Evolutionary conservation across 2,888 invertebrate genomes (phyloP).

Genomic region (Drosophila gaucha): DNA sequence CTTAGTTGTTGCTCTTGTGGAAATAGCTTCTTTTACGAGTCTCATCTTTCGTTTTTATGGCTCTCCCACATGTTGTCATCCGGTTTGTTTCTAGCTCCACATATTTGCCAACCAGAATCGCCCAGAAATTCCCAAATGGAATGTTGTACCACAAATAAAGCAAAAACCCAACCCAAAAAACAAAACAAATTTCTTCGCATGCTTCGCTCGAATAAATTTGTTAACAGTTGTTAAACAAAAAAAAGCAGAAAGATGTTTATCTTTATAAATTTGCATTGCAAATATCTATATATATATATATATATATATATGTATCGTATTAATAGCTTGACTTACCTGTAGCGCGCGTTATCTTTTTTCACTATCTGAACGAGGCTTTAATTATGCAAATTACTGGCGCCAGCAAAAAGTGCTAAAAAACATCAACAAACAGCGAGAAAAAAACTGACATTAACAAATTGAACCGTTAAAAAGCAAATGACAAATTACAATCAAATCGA

Average conservation of each 20-base stretch:
- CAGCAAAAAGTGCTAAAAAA: conserved; percentile 50
- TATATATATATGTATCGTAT: conserved; percentile 39
- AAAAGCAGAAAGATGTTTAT: neutral
- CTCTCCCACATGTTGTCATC: conserved; percentile 43
- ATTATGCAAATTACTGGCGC: conserved; percentile 75
- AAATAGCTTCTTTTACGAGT: conserved; percentile 40
- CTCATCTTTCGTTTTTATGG: conserved; percentile 28
- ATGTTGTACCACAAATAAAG: conserved; percentile 34
- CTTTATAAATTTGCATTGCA: conserved; percentile 61
- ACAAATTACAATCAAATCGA: conserved; percentile 32
- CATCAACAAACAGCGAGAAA: conserved; percentile 4
- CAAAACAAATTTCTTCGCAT: conserved; percentile 44
- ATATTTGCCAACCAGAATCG: conserved; percentile 36
- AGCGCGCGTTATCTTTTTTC: conserved; percentile 56
- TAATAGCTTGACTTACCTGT: conserved; percentile 60
- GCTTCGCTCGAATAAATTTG: conserved; percentile 59
- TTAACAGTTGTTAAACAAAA: conserved; percentile 47
- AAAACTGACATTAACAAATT: conserved; percentile 12
- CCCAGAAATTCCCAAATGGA: conserved; percentile 60
- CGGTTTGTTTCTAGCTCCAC: conserved; percentile 23
- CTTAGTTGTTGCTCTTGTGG: conserved; percentile 26
- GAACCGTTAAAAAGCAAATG: conserved; percentile 42
- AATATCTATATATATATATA: conserved; percentile 42
- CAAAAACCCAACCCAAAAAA: conserved; percentile 15
- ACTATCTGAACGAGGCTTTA: conserved; percentile 59